Conservation (phyloP, 2,888 invertebrate species). For the Timema cristinae region DNA sequence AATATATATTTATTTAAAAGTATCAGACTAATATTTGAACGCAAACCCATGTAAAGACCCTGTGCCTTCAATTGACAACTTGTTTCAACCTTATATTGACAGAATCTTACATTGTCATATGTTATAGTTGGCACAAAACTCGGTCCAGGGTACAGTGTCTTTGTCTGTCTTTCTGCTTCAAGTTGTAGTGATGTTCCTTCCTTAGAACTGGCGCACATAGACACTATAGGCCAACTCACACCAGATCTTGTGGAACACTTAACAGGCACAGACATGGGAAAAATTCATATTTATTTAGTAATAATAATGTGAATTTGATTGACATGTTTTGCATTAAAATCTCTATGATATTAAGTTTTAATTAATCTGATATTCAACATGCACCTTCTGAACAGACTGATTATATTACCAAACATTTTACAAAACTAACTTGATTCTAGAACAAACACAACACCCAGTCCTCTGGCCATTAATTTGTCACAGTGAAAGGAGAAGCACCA, state of each 20-base stretch:
- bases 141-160: not conserved
- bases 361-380: not conserved
- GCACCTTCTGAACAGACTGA: not conserved
- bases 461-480: too few relatives aligned
- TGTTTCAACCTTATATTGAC: not conserved
- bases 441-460: too few relatives aligned
- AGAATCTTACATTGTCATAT: not conserved
- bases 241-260: not conserved
- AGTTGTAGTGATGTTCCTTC: not conserved
- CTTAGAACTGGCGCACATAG: not conserved
- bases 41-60: too few relatives aligned
- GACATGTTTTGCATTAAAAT: too few relatives aligned
- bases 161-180: not conserved
- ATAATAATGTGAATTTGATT: not conserved
- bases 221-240: not conserved
- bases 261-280: not conserved
- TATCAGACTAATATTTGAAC: too few relatives aligned
- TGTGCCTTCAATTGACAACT: not conserved
- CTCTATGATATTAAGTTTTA: too few relatives aligned
- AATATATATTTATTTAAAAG: too few relatives aligned
- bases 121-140: slow-evolving; percentile 3
- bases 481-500: too few relatives aligned
- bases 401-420: too few relatives aligned
- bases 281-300: not conserved
- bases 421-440: too few relatives aligned